phyloP scores from a whole-genome alignment of 2,113 vertebrate genomes.

The Irena cyanogastra region DNA sequence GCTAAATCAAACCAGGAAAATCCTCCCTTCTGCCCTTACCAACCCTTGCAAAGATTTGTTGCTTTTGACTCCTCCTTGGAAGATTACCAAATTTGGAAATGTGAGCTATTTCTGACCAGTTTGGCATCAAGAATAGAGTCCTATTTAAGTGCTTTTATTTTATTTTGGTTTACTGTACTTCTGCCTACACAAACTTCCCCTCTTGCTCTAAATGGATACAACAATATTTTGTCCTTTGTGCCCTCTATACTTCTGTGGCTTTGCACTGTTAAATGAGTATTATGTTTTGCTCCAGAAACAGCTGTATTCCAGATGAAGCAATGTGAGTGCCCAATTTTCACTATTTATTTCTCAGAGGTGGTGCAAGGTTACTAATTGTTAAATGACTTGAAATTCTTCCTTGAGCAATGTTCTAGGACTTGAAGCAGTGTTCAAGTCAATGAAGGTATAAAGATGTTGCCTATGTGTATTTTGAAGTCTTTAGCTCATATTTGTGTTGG shows the following conservation, averaged over 20 bases:
- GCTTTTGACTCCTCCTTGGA: slow-evolving; percentile 3
- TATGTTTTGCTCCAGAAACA: background rate
- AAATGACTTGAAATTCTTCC: background rate
- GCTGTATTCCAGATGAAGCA: background rate
- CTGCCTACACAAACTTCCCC: background rate
- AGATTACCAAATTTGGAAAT: slow-evolving; percentile 6
- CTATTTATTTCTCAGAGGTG: background rate
- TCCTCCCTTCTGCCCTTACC: background rate
- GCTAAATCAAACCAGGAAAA: slow-evolving; percentile 1
- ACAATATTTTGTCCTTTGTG: background rate
- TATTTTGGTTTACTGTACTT: background rate
- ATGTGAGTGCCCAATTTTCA: background rate
- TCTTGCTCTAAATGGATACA: background rate
- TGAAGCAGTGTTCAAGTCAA: background rate
- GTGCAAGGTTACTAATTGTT: background rate
- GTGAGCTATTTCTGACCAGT: background rate
- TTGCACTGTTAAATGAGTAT: background rate
- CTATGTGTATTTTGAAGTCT: background rate
- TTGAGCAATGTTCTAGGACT: background rate
- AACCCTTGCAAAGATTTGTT: background rate
- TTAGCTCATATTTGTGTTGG: background rate
- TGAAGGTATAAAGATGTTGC: background rate
- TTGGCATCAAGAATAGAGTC: background rate
- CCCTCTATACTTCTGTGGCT: background rate
- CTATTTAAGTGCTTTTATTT: background rate